Evolutionary conservation across 37 sponge, comb jelly and placozoan species (phyloP).

Genomic region (Aplysina aerophoba): DNA sequence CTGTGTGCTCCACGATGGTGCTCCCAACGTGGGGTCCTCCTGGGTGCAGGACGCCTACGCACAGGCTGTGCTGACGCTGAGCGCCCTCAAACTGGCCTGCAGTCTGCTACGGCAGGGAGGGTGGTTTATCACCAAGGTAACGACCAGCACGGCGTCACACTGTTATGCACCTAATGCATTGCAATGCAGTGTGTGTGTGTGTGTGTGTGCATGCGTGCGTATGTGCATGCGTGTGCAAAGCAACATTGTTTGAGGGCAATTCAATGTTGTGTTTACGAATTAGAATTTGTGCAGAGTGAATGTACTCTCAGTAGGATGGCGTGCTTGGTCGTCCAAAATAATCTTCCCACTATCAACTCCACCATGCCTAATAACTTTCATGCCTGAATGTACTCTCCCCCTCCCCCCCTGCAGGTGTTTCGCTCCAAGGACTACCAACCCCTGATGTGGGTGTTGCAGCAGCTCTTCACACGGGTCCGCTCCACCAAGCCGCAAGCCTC

Average conservation of each 20-base stretch:
- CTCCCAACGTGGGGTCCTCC: constrained; percentile 96
- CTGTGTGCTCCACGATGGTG: constrained; percentile 96
- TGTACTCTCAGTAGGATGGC: too few species aligned
- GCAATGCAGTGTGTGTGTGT: too few species aligned
- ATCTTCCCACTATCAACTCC: too few species aligned
- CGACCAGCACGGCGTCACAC: background rate
- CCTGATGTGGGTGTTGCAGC: constrained; percentile 90
- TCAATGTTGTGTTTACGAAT: too few species aligned
- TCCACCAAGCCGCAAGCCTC: constrained; percentile 99
- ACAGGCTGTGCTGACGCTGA: constrained; percentile 85
- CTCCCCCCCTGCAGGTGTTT: constrained; percentile 68
- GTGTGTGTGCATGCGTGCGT: background rate
- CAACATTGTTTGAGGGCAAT: too few species aligned
- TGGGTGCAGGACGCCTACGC: constrained; percentile 98
- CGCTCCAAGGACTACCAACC: constrained; percentile 96
- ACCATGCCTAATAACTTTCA: background rate
- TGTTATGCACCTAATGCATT: background rate
- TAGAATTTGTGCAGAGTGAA: too few species aligned
- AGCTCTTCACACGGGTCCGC: constrained; percentile 92
- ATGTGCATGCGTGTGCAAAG: too few species aligned
- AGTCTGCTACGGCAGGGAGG: constrained; percentile 86
- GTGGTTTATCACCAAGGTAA: constrained; percentile 95
- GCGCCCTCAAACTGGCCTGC: constrained; percentile 90
- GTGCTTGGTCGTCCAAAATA: too few species aligned
- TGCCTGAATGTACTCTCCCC: too few species aligned